Base-by-base conservation (phyloP, 2,888 invertebrate genomes). In the Tromatobia lineatoria region DNA sequence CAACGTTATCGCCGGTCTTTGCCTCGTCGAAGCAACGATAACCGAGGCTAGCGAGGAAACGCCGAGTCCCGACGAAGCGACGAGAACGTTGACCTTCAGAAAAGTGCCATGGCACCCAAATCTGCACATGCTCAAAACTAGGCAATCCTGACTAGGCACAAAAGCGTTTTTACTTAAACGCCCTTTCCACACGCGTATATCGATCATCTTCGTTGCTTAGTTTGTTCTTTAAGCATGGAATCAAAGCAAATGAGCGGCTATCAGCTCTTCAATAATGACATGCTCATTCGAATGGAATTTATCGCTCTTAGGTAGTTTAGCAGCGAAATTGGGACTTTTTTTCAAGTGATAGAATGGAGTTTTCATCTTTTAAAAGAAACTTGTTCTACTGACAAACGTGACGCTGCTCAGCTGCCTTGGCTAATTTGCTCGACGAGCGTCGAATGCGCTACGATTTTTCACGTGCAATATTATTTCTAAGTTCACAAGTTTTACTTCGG, bases 31-130 rank as follows among this genome's bases (percentile, higher is more conserved):
- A n/a, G 50, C 80, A 57, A 70, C 85, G 57, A 87, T 87, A 66
- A 75, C 73, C 50, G 88, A 88, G 54, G 87, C 86, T 45, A 85
- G 83, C 79, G 88, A 88, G 45, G 89, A 89, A n/a, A 82, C 82
- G 66, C 84, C 80, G 59, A 73, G 76, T 61, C 86, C 86, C 11
- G 90, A 89, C 57, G 89, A 89, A 57, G 80, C 84, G 54, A 81
- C 86, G 79, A 89, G 85, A 66, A 89, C 90, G 80, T 90, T 90
- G 86, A 92, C 94, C n/a, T 94, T 94, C 89, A 91, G 94, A 87
- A 94, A 94, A 93, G 94, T 94, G 92, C 94, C 94, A 91, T 94
- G 94, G 94, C 94, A 94, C 91, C 92, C 94, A 45, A 94, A 94
- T 86, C 90, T 94, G 87, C 94, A 94, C 88, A 93, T 94, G 93